Evolutionary conservation across 2,888 invertebrate genomes (phyloP).

Genomic region (Incurvaria masculella): DNA sequence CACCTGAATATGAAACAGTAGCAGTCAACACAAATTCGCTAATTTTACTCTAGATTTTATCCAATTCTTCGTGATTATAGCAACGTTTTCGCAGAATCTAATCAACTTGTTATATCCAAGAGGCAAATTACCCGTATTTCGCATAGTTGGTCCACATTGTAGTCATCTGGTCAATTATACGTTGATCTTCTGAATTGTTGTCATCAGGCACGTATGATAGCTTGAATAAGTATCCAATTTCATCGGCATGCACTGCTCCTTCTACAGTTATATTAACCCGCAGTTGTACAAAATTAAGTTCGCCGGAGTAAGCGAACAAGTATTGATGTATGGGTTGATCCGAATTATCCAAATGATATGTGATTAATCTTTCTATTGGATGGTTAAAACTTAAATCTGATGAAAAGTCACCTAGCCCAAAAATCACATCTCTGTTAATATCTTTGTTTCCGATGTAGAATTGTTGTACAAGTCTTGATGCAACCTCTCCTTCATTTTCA

Average conservation of each 20-base stretch:
- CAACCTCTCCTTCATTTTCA: constrained; percentile 8
- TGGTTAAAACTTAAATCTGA: constrained; percentile 28
- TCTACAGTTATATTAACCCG: constrained; percentile 17
- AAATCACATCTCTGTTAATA: constrained; percentile 17
- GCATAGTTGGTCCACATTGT: constrained; percentile 39
- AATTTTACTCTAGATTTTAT: no score
- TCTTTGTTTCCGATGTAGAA: constrained; percentile 30
- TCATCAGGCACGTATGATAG: constrained; percentile 8
- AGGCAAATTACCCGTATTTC: constrained; percentile 33
- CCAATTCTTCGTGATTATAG: no score
- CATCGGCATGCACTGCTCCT: constrained; percentile 28
- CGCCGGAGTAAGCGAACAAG: constrained; percentile 29
- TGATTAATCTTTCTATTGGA: constrained; percentile 25
- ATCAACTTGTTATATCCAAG: no score
- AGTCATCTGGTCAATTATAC: constrained; percentile 29
- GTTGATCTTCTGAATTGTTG: constrained; percentile 22
- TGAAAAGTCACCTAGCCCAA: constrained; percentile 23
- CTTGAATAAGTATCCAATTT: constrained; percentile 30
- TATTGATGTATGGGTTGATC: constrained; percentile 27
- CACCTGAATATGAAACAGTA: no score
- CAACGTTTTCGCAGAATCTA: no score
- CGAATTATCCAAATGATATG: constrained; percentile 21
- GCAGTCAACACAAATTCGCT: no score
- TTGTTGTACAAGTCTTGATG: constrained; percentile 16
- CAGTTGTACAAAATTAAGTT: constrained; percentile 20